Evolutionary conservation across 2,888 invertebrate species (phyloP), one percentile per base, ranked within the genome.

Genomic region (Meteorus cinctellus): DNA sequence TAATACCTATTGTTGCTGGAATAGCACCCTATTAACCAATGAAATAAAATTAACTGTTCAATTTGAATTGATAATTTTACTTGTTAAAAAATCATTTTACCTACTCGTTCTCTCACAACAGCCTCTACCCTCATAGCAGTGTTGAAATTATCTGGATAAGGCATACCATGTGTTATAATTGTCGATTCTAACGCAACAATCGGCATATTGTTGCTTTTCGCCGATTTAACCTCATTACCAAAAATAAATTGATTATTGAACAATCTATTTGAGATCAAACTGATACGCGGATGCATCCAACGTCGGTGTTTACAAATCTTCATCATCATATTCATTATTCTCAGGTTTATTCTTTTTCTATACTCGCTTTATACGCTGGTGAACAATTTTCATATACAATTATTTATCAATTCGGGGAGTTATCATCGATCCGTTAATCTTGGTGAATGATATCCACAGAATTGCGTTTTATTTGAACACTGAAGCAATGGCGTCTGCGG

Each of bases 151-250:
- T 95, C 91, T 0, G 99, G 99, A 90, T 93, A 95, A 0, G 98
- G 98, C 96, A 99, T 97, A 60, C 99, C 99, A 90, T 99, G 99
- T 0, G 98, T 98, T 78, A 99, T 96, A 79, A 99, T 98, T 0
- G 99, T 97, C 8, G 98, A 98, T 91, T 99, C 99, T 81, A 99
- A 91, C 1, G 98, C 98, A 24, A 99, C 97, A 77, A 99, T 92
- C 10, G 98, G 96, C 80, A 91, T 90, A 36, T 91, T 90, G 66
- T 91, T 89, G 72, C 90, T 89, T 81, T 96, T 89, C 8, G 96
- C 96, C 72, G 90, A 86, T 73, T 87, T 87, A 70, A 98, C 94
- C 86, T 94, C 93, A 45, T 93, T 92, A 14, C 81, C 82, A 74
- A 84, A 88, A 69, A 82, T 63, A 45, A 86, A 79, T 51, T 48